phyloP scores from a whole-genome alignment of 2,113 vertebrate species.

The Gnathonemus echidnorhynchus region DNA sequence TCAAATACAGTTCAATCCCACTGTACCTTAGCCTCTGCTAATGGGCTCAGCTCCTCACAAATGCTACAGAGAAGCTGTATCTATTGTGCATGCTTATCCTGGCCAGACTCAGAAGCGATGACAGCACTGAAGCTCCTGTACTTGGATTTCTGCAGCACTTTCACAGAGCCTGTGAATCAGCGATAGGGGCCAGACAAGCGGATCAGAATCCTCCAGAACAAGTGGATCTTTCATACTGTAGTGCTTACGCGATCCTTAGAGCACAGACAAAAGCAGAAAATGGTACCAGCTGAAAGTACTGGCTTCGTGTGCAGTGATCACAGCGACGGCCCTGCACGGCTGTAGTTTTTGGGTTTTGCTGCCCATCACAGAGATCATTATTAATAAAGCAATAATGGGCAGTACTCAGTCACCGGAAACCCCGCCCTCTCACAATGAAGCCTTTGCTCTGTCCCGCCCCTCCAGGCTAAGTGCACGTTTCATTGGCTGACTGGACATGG shows the following conservation, averaged over 20 bases:
- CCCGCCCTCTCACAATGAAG: not conserved
- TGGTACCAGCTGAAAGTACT: not conserved
- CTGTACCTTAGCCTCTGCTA: not conserved
- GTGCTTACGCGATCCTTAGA: not conserved
- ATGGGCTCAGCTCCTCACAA: not conserved
- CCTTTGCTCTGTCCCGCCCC: not conserved
- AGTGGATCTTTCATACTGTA: not conserved
- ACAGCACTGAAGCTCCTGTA: not conserved
- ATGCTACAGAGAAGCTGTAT: not conserved
- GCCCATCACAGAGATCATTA: not conserved
- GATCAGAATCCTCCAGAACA: not conserved
- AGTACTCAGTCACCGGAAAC: not conserved
- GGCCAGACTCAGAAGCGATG: not conserved
- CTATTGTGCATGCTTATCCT: not conserved
- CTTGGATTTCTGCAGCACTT: not conserved
- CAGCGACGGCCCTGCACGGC: not conserved
- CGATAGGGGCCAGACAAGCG: not conserved
- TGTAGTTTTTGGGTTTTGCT: not conserved
- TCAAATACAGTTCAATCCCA: not conserved
- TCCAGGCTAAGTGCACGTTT: not conserved
- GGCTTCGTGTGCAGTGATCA: not conserved
- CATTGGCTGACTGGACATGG: slow-evolving; percentile 1
- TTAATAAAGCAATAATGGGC: slow-evolving; percentile 6
- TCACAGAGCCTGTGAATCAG: not conserved
- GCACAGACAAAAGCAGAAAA: not conserved